These are phyloP conservation scores for Nephrotoma appendiculata DNA, from an alignment of 2,888 invertebrate species.

Conservation along the genomic window DNA sequence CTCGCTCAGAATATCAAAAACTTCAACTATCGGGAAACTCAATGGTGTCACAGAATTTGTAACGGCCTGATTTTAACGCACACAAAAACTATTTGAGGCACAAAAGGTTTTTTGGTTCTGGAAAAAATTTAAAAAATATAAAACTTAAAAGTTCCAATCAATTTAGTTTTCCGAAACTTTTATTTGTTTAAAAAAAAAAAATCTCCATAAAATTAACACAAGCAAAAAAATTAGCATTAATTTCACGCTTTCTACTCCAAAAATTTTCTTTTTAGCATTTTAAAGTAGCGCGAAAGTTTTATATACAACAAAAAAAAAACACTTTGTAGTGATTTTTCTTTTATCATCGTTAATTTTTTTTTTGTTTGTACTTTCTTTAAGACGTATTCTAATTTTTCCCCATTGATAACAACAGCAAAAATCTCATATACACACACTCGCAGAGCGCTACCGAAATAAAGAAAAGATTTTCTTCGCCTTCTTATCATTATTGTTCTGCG, in stretches of 20 bases:
- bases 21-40: too few species aligned
- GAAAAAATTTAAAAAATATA: too few species aligned
- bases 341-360: too few species aligned
- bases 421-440: not conserved
- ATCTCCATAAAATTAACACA: not conserved
- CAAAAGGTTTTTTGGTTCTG: too few species aligned
- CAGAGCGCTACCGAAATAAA: not conserved
- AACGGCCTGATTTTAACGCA: too few species aligned
- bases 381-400: not conserved
- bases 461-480: not conserved
- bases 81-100: too few species aligned
- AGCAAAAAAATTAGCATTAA: not conserved
- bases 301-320: not conserved
- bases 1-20: too few species aligned
- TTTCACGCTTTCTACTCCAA: not conserved
- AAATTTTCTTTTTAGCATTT: not conserved
- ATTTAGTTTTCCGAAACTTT: not conserved
- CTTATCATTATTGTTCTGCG: not conserved
- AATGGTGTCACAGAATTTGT: too few species aligned
- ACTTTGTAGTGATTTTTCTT: too few species aligned
- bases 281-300: not conserved
- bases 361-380: too few species aligned
- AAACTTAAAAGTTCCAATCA: not conserved
- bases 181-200: not conserved
- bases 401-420: not conserved